Conservation (phyloP, 2,888 invertebrate species). For the Anticlea derivata region DNA sequence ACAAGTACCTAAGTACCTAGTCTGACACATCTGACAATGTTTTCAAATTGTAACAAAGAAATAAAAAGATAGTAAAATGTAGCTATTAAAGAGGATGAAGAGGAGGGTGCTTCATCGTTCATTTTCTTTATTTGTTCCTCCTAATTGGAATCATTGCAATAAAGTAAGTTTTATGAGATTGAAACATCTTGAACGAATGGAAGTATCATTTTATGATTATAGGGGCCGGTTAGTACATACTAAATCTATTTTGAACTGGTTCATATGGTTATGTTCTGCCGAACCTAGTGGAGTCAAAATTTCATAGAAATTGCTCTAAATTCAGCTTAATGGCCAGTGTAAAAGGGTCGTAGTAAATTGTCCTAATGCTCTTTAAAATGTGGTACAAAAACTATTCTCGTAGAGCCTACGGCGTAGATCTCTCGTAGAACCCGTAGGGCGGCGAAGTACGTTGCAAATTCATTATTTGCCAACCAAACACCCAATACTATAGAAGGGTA, state of each 20-base stretch:
- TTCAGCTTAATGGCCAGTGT: too few species aligned
- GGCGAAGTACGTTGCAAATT: conserved; percentile 1
- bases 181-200: conserved; percentile 32
- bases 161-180: conserved; percentile 42
- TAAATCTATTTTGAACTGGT: not conserved
- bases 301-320: too few species aligned
- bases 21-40: not conserved
- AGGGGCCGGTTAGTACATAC: conserved; percentile 12
- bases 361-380: too few species aligned
- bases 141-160: conserved; percentile 40
- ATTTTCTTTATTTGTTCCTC: conserved; percentile 40
- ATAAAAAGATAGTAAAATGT: conserved; percentile 13
- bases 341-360: too few species aligned
- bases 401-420: too few species aligned
- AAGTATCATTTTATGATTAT: conserved; percentile 11
- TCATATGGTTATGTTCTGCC: not conserved
- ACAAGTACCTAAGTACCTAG: too few species aligned
- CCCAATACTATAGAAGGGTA: not conserved
- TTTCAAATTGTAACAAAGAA: conserved; percentile 1
- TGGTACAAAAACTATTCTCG: too few species aligned
- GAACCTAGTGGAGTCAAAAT: not conserved
- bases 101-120: not conserved
- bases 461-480: not conserved
- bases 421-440: not conserved
- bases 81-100: conserved; percentile 9